A percentile compares a stretch with the other conserved stretches of the same genome.
These are phyloP conservation scores for Hepsetus odoe DNA, from an alignment of 2,113 vertebrate genomes.

Conservation along the genomic window DNA sequence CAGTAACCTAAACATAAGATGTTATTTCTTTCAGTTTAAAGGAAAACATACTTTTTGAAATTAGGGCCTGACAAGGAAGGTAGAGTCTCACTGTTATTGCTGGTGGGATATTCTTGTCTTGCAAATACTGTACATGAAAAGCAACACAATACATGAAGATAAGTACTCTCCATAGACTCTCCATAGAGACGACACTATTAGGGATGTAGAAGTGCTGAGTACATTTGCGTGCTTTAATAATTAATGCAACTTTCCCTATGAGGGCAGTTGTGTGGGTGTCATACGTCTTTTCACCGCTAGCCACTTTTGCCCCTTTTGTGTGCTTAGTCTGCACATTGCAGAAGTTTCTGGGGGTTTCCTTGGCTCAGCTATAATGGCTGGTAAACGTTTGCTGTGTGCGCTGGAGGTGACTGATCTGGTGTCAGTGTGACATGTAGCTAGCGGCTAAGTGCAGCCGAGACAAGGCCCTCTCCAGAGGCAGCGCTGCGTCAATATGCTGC, in stretches of 20 bases:
- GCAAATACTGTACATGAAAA: too few relatives aligned
- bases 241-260: conserved; percentile 41
- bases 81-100: too few relatives aligned
- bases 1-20: too few relatives aligned
- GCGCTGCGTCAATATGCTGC: conserved; percentile 32
- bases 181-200: neutral
- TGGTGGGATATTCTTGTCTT: too few relatives aligned
- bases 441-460: conserved; percentile 42
- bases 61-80: too few relatives aligned
- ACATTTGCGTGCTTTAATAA: conserved; percentile 36
- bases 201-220: conserved; percentile 12
- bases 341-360: conserved; percentile 33
- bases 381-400: conserved; percentile 38
- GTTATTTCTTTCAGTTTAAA: too few relatives aligned
- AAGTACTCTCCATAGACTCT: too few relatives aligned
- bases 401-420: conserved; percentile 53
- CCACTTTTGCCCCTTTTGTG: conserved; percentile 31
- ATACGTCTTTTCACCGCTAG: conserved; percentile 26
- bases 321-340: conserved; percentile 42
- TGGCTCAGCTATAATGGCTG: conserved; percentile 46
- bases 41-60: too few relatives aligned
- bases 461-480: conserved; percentile 43
- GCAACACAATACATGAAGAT: too few relatives aligned
- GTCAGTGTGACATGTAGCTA: conserved; percentile 44
- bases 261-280: conserved; percentile 28